Evolutionary conservation across 2,113 vertebrate genomes (phyloP).

Genomic region (Nothocercus nigrocapillus): DNA sequence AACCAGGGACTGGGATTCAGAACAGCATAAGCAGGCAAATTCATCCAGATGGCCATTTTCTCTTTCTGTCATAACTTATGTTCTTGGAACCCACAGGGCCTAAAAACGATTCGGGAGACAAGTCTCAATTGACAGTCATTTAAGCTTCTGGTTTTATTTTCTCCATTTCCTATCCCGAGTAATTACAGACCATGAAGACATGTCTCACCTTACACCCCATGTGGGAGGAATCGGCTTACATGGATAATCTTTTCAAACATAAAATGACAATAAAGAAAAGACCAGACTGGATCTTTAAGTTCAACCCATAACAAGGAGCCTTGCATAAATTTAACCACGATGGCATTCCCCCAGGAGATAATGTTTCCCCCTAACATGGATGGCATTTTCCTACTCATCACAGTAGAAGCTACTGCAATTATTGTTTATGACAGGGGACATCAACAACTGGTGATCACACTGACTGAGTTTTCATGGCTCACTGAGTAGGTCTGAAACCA

Average conservation of each 20-base stretch:
- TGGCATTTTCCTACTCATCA: not conserved
- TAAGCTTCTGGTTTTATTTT: conserved; percentile 43
- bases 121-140: not conserved
- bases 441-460: not conserved
- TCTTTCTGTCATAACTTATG: conserved; percentile 48
- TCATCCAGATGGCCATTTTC: conserved; percentile 58
- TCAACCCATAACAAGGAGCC: not conserved
- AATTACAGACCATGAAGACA: conserved; percentile 37
- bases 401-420: not conserved
- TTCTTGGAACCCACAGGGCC: conserved; percentile 46
- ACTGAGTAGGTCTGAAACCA: not conserved
- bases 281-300: not conserved
- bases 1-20: not conserved
- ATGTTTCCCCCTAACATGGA: not conserved
- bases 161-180: not conserved
- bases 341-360: not conserved
- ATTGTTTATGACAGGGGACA: not conserved
- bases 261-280: not conserved
- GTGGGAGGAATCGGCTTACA: not conserved
- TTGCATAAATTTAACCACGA: not conserved
- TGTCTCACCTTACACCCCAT: conserved; percentile 4
- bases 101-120: conserved; percentile 49
- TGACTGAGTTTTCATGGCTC: not conserved
- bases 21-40: conserved; percentile 26
- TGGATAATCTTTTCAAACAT: not conserved